Evolutionary conservation across 1,140 invertebrate species (phyloP), one percentile per base, ranked within the genome.

Genomic region (Bombus pascuorum): DNA sequence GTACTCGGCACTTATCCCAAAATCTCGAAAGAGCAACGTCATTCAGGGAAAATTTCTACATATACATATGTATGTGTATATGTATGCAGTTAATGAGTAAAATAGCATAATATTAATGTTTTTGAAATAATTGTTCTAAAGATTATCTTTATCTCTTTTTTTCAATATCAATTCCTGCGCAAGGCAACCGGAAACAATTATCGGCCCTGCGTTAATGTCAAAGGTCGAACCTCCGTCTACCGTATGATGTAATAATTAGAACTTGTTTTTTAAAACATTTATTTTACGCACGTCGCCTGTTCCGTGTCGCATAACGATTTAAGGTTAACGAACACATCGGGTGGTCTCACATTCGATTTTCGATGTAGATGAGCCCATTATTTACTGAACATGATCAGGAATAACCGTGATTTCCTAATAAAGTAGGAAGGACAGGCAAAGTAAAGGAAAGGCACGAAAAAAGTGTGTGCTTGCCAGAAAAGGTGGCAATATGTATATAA

Each of bases 131-230:
- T 66, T 85, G 34, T 65, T 42, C 42, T 53, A 62, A 59, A 6
- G 8, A 9, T 62, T 39, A 62, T 9, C 6, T 42, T 32, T 9
- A 42, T n/a, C 39, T 75, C 22, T 22, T 12, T 57, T 80, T 62
- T 80, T 72, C 70, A 10, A 83, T 77, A 77, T 77, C 59, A 37
- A 53, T 68, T 53, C 39, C 5, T 42, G 25, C 25, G 18, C n/a
- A 44, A 68, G 12, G 44, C 28, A 53, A 53, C n/a, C 47, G 9
- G 73, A 82, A 82, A 73, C 10, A 65, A 42, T 62, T 73, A 77
- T 82, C 42, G 42, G 39, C n/a, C 22, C 34, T 8, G 59, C 42
- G 12, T 76, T 86, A 73, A 75, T n/a, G 25, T 73, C 66, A 70
- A 71, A 73, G 73, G 53, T 86, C 78, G 65, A 59, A 32, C 53